Evolutionary conservation across 2,113 vertebrate genomes (phyloP), one percentile per base, ranked within the genome.

Genomic region (Bothrops jararaca): DNA sequence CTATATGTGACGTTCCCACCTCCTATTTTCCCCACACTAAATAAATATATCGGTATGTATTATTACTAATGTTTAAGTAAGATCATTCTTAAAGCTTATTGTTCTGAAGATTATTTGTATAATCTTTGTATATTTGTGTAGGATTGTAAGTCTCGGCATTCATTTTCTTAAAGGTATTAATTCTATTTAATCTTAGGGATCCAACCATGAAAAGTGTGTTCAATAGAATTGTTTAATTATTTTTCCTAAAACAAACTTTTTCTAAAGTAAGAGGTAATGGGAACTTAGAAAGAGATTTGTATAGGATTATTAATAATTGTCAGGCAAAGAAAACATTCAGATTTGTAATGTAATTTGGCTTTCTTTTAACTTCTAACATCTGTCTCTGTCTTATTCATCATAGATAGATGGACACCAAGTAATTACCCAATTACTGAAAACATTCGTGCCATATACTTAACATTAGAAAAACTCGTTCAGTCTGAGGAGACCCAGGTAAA

Each of bases 401-500:
- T 95, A 99, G 99, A 99, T 94, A 99, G 98, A 96, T 99, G 99
- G 99, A 99, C 98, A 94, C 98, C 99, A 6, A 98, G 98, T 92
- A 98, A 98, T 97, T 99, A 99, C 58, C 98, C 99, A 1, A 99
- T 99, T 96, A 99, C 99, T 0, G 99, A 99, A 97, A 99, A 99
- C 88, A 98, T 99, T 95, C 98, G 99, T 93, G 99, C 98, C 94
- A 97, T 99, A 95, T 99, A 99, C 96, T 97, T 99, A 97, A 99
- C 99, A 0, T 97, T 99, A 96, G 99, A 99, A 97, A 99, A 99
- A 97, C 98, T 99, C 96, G 99, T 99, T 96, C 99, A 99, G 96
- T 98, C 99, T 0, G 99, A 99, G 97, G 99, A 99, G 95, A 99
- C 99, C 12, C 99, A 99, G 95, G 99, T 99, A 95, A 99, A 99